Conservation (phyloP, 2,797 vertebrate genomes). For the Pseudochromis fuscus region DNA sequence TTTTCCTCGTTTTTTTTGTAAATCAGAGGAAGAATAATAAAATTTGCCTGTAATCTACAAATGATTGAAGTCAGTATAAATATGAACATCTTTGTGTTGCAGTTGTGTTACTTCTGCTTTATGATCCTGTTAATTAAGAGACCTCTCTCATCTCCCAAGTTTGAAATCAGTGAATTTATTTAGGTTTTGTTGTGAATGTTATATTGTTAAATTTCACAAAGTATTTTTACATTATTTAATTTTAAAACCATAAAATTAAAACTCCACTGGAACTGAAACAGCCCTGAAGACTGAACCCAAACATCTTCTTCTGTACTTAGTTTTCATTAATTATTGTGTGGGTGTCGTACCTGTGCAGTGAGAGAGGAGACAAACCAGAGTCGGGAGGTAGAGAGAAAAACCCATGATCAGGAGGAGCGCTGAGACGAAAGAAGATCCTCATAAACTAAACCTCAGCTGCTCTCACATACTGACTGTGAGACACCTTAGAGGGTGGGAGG, state of each 20-base stretch:
- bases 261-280: too few species aligned
- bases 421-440: constrained; percentile 35
- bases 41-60: background rate
- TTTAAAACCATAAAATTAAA: background rate
- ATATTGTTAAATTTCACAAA: background rate
- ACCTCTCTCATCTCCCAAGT: too few species aligned
- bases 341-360: constrained; percentile 79
- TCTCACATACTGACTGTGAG: constrained; percentile 58
- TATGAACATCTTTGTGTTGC: background rate
- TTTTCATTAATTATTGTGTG: constrained; percentile 9
- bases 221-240: background rate
- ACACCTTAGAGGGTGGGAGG: constrained; percentile 48
- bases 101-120: background rate
- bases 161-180: background rate
- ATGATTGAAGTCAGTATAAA: background rate
- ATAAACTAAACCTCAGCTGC: constrained; percentile 38
- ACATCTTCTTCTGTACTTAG: background rate
- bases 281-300: background rate
- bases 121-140: background rate
- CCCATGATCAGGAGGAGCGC: constrained; percentile 74
- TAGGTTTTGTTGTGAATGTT: background rate
- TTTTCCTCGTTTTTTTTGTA: background rate
- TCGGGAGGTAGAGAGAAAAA: constrained; percentile 69
- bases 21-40: background rate
- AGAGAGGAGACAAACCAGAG: constrained; percentile 67